phyloP scores from a whole-genome alignment of 2,113 vertebrate genomes.

The Sitta europaea region DNA sequence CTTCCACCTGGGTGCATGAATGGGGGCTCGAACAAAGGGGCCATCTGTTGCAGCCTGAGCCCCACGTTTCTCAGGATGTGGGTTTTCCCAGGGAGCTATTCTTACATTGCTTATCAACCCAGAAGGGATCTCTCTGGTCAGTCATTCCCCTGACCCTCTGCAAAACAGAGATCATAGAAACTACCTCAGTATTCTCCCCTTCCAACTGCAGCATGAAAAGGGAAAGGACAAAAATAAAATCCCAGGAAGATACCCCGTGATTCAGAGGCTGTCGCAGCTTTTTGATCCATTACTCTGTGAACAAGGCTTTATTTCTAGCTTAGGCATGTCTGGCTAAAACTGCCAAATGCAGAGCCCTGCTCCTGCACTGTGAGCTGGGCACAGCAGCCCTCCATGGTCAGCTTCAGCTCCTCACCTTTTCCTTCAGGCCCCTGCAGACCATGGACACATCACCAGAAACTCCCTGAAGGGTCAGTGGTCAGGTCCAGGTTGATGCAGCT shows the following conservation, averaged over 20 bases:
- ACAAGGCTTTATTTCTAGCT: background rate
- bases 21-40: background rate
- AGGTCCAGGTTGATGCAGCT: background rate
- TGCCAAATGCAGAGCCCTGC: background rate
- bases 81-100: background rate
- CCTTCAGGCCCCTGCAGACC: background rate
- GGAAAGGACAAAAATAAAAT: background rate
- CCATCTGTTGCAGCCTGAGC: background rate
- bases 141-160: background rate
- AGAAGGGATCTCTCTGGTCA: background rate
- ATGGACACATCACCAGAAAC: rapidly evolving
- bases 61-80: background rate
- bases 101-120: background rate
- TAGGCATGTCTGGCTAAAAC: background rate
- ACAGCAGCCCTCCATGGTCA: background rate
- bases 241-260: background rate
- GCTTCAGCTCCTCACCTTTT: background rate
- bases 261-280: background rate
- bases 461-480: background rate
- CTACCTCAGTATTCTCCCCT: background rate
- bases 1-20: background rate
- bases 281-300: background rate
- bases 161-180: background rate
- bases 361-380: background rate
- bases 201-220: background rate